Conservation (phyloP, 2,888 invertebrate species). For the Watsonalla binaria region DNA sequence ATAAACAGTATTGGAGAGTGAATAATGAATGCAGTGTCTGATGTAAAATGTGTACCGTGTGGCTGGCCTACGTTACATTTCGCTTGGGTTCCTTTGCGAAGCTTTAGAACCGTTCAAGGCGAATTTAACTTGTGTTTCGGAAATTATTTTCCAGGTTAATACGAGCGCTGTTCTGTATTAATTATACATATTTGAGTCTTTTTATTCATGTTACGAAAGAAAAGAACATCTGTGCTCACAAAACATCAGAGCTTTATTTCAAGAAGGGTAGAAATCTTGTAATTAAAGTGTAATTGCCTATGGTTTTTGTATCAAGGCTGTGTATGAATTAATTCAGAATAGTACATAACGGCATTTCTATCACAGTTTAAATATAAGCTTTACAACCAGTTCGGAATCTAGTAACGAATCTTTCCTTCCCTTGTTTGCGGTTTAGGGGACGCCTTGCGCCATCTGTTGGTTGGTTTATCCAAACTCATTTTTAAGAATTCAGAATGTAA, state of each 20-base stretch:
- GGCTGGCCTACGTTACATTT: conserved; percentile 42
- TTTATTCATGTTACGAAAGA: neutral
- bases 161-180: neutral
- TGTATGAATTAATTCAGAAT: neutral
- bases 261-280: too few relatives aligned
- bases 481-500: too few relatives aligned
- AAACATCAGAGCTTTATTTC: neutral
- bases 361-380: too few relatives aligned
- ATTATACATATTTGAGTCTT: neutral
- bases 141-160: neutral
- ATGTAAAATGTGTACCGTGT: conserved; percentile 18
- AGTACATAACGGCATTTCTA: neutral
- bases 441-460: too few relatives aligned
- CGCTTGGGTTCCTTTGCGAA: conserved; percentile 18
- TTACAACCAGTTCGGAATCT: too few relatives aligned
- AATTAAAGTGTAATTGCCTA: too few relatives aligned
- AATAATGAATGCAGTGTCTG: conserved; percentile 15
- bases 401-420: too few relatives aligned
- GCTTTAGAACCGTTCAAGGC: conserved; percentile 19
- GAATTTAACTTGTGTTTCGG: conserved; percentile 10
- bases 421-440: too few relatives aligned
- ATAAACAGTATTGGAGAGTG: conserved; percentile 4
- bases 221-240: neutral
- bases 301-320: too few relatives aligned
- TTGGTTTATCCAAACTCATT: too few relatives aligned